These are phyloP conservation scores for Hyperoplus immaculatus DNA, from an alignment of 2,797 vertebrate genomes.

Conservation along the genomic window DNA sequence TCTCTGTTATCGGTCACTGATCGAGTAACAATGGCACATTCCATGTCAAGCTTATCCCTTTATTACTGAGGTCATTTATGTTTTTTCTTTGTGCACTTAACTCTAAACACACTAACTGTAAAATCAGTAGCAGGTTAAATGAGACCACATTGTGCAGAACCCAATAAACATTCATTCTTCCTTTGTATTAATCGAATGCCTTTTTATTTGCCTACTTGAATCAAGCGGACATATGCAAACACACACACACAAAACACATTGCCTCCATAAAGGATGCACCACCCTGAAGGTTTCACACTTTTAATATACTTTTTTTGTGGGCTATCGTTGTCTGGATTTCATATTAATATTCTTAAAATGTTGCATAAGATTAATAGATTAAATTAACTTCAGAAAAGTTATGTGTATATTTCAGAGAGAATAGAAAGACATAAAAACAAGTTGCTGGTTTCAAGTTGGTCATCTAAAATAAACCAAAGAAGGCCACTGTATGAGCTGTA, in stretches of 20 bases:
- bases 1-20: slow-evolving; percentile 34
- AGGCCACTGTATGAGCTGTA: too few relatives aligned
- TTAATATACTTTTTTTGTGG: not conserved
- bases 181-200: slow-evolving; percentile 56
- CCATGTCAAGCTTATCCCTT: slow-evolving; percentile 56
- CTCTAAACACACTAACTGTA: slow-evolving; percentile 65
- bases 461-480: not conserved
- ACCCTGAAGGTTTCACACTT: not conserved
- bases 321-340: not conserved
- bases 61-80: slow-evolving; percentile 54
- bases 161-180: slow-evolving; percentile 75
- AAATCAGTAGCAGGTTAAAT: slow-evolving; percentile 63
- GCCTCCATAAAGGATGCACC: not conserved
- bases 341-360: not conserved
- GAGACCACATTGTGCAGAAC: slow-evolving; percentile 65
- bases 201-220: slow-evolving; percentile 21
- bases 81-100: slow-evolving; percentile 68
- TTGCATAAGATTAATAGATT: not conserved
- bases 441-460: not conserved
- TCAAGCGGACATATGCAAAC: not conserved
- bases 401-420: not conserved
- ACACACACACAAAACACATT: not conserved
- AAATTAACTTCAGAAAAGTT: not conserved
- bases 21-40: slow-evolving; percentile 68
- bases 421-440: not conserved